Conservation (phyloP, 2,888 invertebrate genomes). For the Acholoe squamosa region DNA sequence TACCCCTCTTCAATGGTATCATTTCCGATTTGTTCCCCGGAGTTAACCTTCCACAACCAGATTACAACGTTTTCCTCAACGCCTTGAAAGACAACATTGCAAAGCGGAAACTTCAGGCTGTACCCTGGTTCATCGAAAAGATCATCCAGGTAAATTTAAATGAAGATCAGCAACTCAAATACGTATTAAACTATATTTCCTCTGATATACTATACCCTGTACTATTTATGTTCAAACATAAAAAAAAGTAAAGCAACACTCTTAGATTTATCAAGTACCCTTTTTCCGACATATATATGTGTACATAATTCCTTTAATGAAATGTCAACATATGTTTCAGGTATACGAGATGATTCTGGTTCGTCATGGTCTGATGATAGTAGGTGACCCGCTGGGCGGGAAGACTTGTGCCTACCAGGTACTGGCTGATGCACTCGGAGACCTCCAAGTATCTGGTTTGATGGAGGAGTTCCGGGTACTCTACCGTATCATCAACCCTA, state of each 20-base stretch:
- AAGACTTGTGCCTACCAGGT: slow-evolving; percentile 83
- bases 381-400: slow-evolving; percentile 83
- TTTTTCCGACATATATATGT: too few relatives aligned
- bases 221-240: background rate
- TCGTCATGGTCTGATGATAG: slow-evolving; percentile 84
- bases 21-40: slow-evolving; percentile 84
- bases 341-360: slow-evolving; percentile 84
- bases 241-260: background rate
- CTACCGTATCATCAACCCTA: slow-evolving; percentile 83
- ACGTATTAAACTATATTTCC: too few relatives aligned
- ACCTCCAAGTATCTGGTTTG: slow-evolving; percentile 78
- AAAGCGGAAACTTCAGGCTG: slow-evolving; percentile 81
- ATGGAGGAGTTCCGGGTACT: slow-evolving; percentile 81
- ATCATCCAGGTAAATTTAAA: slow-evolving; percentile 86
- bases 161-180: background rate
- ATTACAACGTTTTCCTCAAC: slow-evolving; percentile 82
- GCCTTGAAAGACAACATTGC: slow-evolving; percentile 81
- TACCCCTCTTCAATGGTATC: slow-evolving; percentile 83
- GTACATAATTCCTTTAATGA: too few relatives aligned
- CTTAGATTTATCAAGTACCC: too few relatives aligned
- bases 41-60: slow-evolving; percentile 80
- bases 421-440: slow-evolving; percentile 82
- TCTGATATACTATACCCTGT: too few relatives aligned
- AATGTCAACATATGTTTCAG: slow-evolving; percentile 69
- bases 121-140: slow-evolving; percentile 83